Evolutionary conservation across 37 sponge, comb jelly and placozoan genomes (phyloP), one percentile per base, ranked within the genome.

Genomic region (Chondrosia reniformis): DNA sequence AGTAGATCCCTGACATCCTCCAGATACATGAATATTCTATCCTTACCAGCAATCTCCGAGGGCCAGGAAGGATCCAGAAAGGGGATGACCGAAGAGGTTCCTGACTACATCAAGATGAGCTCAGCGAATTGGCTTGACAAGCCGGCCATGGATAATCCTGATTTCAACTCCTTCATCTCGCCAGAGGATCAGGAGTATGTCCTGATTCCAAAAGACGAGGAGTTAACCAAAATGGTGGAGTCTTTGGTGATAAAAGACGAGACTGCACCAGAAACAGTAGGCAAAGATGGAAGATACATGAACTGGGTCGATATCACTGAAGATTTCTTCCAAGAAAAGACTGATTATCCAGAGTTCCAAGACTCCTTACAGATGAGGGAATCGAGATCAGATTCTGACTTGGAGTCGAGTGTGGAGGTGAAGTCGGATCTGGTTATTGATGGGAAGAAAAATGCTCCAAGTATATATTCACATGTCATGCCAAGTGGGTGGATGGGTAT

Each of bases 61-160:
- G 72, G 42, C 24, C 44, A 69, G 2, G 72, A 69, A 17, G 58
- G 58, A 24, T n/a, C n/a, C n/a, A n/a, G n/a, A n/a, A n/a, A n/a
- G n/a, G n/a, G n/a, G n/a, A n/a, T n/a, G n/a, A n/a, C n/a, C n/a
- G 30, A 30, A 30, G 61, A 59, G 4, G 42, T 69, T 39, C 72
- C 72, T 40, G 72, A 69, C 43, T 69, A 69, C 43, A 69, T 69
- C 41, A 36, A 39, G 72, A 69, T 69, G 72, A 59, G n/a, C n/a
- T 25, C 30, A 19, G 61, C 28, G 6, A n/a, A n/a, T n/a, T n/a
- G n/a, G n/a, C n/a, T n/a, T n/a, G n/a, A n/a, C n/a, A 6, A 59
- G n/a, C 28, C 61, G 17, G 28, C n/a, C n/a, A 25, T 30, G 6
- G 44, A 39, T 40, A n/a, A 24, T 13, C 44, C 44, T 69, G 24